phyloP scores from a whole-genome alignment of 2,113 vertebrate genomes.

The Phrynocephalus versicolor region DNA sequence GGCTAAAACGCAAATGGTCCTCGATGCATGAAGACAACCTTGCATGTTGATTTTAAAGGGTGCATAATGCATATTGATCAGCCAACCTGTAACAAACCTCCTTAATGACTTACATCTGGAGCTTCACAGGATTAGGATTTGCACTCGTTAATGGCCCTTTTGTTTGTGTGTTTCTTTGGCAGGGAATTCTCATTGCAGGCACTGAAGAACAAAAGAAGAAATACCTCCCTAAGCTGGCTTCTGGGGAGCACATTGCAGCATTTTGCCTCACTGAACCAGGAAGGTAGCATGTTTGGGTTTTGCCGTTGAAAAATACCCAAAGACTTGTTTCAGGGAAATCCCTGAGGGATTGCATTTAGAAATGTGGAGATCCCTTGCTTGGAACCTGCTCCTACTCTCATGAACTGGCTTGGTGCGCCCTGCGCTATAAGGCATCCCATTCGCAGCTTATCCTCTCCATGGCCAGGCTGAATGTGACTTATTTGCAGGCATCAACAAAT shows the following conservation, averaged over 20 bases:
- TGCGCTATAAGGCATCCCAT: too few species aligned
- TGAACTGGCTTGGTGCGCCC: not conserved
- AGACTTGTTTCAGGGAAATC: not conserved
- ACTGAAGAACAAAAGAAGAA: conserved; percentile 92
- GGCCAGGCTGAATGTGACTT: not conserved
- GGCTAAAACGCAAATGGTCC: not conserved
- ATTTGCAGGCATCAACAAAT: not conserved
- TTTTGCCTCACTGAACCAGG: conserved; percentile 95
- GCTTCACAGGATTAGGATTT: not conserved
- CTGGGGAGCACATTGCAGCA: conserved; percentile 91
- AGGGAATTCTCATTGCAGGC: conserved; percentile 94
- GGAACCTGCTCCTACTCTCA: not conserved
- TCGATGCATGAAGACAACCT: not conserved
- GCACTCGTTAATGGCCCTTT: not conserved
- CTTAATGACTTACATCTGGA: too few species aligned
- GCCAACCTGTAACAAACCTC: not conserved
- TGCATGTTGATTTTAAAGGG: not conserved
- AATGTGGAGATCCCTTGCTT: not conserved
- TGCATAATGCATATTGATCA: not conserved
- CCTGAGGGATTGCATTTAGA: not conserved
- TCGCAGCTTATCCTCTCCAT: not conserved
- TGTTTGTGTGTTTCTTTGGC: conserved; percentile 31
- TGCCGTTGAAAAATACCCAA: not conserved
- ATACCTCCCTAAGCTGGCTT: conserved; percentile 89
- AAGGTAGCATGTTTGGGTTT: conserved; percentile 76